Evolutionary conservation across 2,113 vertebrate species (phyloP).

Genomic region (Eudorcas thomsonii): DNA sequence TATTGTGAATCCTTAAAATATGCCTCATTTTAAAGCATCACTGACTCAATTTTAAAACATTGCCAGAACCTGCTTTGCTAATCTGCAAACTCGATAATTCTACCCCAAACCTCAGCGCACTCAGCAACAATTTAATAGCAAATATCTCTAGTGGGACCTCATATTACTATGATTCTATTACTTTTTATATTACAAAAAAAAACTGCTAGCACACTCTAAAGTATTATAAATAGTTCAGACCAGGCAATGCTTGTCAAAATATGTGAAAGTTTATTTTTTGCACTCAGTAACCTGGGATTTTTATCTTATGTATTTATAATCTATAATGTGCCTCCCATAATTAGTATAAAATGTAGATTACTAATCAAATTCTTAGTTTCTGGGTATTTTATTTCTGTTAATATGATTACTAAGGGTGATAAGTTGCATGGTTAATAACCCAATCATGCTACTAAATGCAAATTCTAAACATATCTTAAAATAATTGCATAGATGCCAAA

Average conservation of each 20-base stretch:
- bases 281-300: slow-evolving; percentile 54
- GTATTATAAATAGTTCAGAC: slow-evolving; percentile 72
- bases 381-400: slow-evolving; percentile 55
- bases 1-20: slow-evolving; percentile 64
- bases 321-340: slow-evolving; percentile 25
- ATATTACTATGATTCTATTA: slow-evolving; percentile 76
- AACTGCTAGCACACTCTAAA: slow-evolving; percentile 70
- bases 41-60: slow-evolving; percentile 74
- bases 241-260: slow-evolving; percentile 67
- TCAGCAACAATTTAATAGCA: slow-evolving; percentile 78
- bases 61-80: slow-evolving; percentile 69
- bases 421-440: slow-evolving; percentile 42
- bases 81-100: slow-evolving; percentile 76
- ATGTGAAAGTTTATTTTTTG: slow-evolving; percentile 63
- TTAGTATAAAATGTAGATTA: slow-evolving; percentile 51
- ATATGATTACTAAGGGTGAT: slow-evolving; percentile 36
- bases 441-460: slow-evolving; percentile 46
- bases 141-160: slow-evolving; percentile 76
- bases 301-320: slow-evolving; percentile 63
- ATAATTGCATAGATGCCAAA: slow-evolving; percentile 45
- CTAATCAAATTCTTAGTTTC: slow-evolving; percentile 55
- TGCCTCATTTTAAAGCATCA: slow-evolving; percentile 61
- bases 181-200: slow-evolving; percentile 75
- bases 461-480: slow-evolving; percentile 62
- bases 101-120: slow-evolving; percentile 72